These are phyloP conservation scores for Clivina fossor DNA, from an alignment of 2,888 invertebrate genomes.

Conservation along the genomic window DNA sequence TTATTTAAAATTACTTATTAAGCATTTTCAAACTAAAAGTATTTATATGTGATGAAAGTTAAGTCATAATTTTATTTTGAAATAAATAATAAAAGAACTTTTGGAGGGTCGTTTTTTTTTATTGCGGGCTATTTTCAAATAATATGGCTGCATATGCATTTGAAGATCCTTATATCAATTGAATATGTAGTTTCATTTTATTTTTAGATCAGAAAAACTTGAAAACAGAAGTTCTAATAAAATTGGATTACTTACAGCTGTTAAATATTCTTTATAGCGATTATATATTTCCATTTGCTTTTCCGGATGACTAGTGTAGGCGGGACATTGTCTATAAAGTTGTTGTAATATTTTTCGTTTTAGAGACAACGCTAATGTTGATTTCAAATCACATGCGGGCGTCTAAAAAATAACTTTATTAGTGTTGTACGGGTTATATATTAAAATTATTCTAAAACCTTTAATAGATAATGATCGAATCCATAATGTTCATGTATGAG, in stretches of 20 bases:
- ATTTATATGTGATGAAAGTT: no score
- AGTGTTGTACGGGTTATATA: constrained; percentile 3
- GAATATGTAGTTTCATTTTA: no score
- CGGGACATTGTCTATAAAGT: constrained; percentile 66
- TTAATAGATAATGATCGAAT: constrained; percentile 91
- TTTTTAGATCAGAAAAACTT: constrained; percentile 9
- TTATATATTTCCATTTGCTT: constrained; percentile 72
- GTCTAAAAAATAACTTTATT: constrained; percentile 60
- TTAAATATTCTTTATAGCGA: constrained; percentile 79
- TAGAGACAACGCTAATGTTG: constrained; percentile 79
- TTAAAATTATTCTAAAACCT: constrained; percentile 54
- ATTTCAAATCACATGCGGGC: constrained; percentile 87
- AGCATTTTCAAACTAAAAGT: no score
- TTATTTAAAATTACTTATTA: no score
- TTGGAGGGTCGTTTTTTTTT: no score
- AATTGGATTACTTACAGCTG: constrained; percentile 65
- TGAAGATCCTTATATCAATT: no score
- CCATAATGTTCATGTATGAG: constrained; percentile 89
- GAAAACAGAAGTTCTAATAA: constrained; percentile 9
- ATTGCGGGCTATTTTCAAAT: no score
- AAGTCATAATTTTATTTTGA: no score
- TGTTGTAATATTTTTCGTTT: constrained; percentile 82
- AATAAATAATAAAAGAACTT: no score
- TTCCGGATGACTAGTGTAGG: constrained; percentile 64
- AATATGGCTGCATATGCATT: no score